Percentiles rank a stretch among this genome's conserved stretches.
phyloP scores from a whole-genome alignment of 2,797 vertebrate species.

The Eulemur rubriventer region DNA sequence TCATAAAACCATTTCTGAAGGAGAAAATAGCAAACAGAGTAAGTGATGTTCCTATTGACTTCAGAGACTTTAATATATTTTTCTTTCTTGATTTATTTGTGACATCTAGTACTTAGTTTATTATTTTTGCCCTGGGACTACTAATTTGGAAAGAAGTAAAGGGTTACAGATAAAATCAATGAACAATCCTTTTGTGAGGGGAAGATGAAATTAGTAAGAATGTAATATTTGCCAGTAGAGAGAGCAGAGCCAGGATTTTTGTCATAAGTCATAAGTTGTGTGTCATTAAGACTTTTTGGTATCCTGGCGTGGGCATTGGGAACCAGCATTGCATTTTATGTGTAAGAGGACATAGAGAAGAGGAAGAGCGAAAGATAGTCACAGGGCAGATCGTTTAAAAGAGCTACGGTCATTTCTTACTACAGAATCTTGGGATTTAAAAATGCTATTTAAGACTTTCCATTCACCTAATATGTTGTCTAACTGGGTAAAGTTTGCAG shows the following conservation, averaged over 20 bases:
- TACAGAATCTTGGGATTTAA: not conserved
- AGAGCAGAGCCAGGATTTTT: not conserved
- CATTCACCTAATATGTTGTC: not conserved
- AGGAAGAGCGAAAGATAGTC: not conserved
- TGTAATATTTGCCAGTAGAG: not conserved
- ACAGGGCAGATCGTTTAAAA: not conserved
- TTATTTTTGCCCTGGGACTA: not conserved
- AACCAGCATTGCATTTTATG: not conserved
- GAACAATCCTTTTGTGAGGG: not conserved
- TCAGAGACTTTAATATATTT: not conserved
- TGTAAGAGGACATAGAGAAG: not conserved
- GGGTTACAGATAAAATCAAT: not conserved
- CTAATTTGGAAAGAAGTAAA: slow-evolving; percentile 25
- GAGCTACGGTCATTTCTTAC: not conserved
- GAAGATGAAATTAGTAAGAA: not conserved
- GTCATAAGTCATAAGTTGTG: not conserved
- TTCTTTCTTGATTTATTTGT: not conserved
- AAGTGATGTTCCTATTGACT: slow-evolving; percentile 79
- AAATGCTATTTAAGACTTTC: not conserved
- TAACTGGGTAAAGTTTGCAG: not conserved
- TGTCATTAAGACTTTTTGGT: not conserved
- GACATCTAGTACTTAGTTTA: not conserved
- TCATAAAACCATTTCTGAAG: slow-evolving; percentile 99
- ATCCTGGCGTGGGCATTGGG: not conserved
- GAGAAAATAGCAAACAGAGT: slow-evolving; percentile 99